These are phyloP conservation scores for Drosophila kikkawai DNA, from an alignment of 1,140 invertebrate genomes.

Conservation along the genomic window DNA sequence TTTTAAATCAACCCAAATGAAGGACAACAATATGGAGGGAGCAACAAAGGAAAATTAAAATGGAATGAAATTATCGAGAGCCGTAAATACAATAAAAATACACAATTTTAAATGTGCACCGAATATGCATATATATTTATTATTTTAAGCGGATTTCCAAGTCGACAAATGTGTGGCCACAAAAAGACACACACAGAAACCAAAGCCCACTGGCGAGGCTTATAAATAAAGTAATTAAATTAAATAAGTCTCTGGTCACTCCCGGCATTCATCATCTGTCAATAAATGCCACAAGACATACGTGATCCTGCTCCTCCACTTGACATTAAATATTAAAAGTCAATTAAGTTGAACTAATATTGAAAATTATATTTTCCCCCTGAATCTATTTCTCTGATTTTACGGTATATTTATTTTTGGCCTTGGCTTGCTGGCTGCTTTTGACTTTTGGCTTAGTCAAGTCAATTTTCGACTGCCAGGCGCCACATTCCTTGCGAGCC, in stretches of 20 bases:
- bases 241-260: slow-evolving; percentile 26
- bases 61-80: slow-evolving; percentile 30
- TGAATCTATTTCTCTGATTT: slow-evolving; percentile 12
- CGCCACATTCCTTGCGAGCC: slow-evolving; percentile 44
- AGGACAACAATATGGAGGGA: slow-evolving; percentile 23
- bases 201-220: slow-evolving; percentile 24
- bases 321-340: slow-evolving; percentile 65
- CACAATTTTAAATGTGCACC: slow-evolving; percentile 20
- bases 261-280: slow-evolving; percentile 30
- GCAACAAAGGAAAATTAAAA: slow-evolving; percentile 20
- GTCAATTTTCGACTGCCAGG: slow-evolving; percentile 32
- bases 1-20: slow-evolving; percentile 42
- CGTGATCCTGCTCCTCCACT: not conserved
- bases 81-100: slow-evolving; percentile 34
- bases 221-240: slow-evolving; percentile 64
- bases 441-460: not conserved
- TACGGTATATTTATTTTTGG: slow-evolving; percentile 4
- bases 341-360: slow-evolving; percentile 46
- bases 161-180: slow-evolving; percentile 63
- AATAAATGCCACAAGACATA: slow-evolving; percentile 41
- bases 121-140: slow-evolving; percentile 22
- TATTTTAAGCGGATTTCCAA: slow-evolving; percentile 69
- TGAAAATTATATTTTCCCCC: slow-evolving; percentile 24
- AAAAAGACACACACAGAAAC: slow-evolving; percentile 40
- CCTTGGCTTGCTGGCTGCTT: slow-evolving; percentile 8